A percentile compares a stretch with the other conserved stretches of the same genome.
Evolutionary conservation across 2,797 vertebrate genomes (phyloP).

Genomic region (Dicrostonyx torquatus): DNA sequence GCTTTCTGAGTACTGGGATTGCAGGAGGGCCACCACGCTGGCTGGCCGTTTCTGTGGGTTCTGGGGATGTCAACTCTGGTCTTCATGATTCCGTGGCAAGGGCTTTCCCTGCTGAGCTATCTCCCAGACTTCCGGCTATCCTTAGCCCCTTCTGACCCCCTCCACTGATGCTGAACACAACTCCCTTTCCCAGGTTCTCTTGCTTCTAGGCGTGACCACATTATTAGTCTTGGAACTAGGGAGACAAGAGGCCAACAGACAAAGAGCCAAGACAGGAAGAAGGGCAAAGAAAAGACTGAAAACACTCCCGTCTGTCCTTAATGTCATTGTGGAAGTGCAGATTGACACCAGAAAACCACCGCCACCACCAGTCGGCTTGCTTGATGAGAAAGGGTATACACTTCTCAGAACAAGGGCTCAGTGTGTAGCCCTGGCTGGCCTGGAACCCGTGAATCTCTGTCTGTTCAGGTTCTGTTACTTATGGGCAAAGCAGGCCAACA

Average conservation of each 20-base stretch:
- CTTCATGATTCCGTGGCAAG: not conserved
- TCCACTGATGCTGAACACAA: not conserved
- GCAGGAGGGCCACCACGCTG: not conserved
- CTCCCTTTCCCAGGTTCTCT: not conserved
- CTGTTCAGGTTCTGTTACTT: not conserved
- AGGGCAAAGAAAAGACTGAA: not conserved
- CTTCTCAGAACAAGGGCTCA: not conserved
- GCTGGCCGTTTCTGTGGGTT: not conserved
- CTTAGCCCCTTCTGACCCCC: not conserved
- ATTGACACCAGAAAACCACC: not conserved
- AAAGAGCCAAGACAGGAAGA: not conserved
- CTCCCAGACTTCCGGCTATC: not conserved
- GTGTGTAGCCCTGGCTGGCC: not conserved
- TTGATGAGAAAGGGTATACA: not conserved
- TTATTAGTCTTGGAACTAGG: fast-evolving
- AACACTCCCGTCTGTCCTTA: not conserved
- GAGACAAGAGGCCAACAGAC: not conserved
- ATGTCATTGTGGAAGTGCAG: not conserved
- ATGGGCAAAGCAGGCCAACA: not conserved
- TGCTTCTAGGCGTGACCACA: not conserved
- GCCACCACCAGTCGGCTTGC: not conserved
- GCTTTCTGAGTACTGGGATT: not conserved
- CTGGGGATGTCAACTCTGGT: not conserved
- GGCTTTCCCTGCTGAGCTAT: not conserved
- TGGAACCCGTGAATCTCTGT: not conserved